Conservation (phyloP, 2,797 vertebrate species). For the Oryzias dopingdopingensis region DNA sequence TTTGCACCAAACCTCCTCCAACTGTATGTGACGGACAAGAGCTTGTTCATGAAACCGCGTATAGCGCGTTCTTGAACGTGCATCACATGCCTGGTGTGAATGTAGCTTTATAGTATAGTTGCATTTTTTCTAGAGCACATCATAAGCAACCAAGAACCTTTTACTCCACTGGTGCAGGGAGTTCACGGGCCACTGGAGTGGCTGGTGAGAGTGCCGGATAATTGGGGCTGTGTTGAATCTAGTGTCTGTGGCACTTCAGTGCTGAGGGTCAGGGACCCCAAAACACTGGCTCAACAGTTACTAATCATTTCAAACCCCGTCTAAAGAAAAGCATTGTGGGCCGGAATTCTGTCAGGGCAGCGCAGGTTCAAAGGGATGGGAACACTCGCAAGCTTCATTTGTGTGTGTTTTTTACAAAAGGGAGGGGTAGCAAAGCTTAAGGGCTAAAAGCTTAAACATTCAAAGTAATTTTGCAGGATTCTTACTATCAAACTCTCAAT, state of each 20-base stretch:
- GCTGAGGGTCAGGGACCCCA: constrained; percentile 86
- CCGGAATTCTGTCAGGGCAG: constrained; percentile 77
- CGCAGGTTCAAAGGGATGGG: constrained; percentile 87
- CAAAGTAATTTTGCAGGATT: constrained; percentile 71
- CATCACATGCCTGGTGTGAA: too few species aligned
- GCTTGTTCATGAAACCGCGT: too few species aligned
- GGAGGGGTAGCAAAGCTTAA: constrained; percentile 82
- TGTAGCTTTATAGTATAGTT: too few species aligned
- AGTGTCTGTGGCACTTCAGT: constrained; percentile 89
- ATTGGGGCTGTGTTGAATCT: constrained; percentile 93
- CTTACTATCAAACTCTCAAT: constrained; percentile 34
- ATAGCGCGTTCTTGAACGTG: too few species aligned
- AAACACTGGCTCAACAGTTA: constrained; percentile 88
- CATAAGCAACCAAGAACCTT: too few species aligned
- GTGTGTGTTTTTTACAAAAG: constrained; percentile 60
- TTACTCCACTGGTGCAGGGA: constrained; percentile 3
- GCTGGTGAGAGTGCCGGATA: constrained; percentile 74
- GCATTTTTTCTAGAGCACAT: too few species aligned
- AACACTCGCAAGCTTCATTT: constrained; percentile 57
- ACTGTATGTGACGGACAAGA: too few species aligned
- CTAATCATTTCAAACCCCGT: constrained; percentile 90
- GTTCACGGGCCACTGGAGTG: constrained; percentile 33
- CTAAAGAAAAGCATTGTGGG: constrained; percentile 81
- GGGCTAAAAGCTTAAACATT: constrained; percentile 86
- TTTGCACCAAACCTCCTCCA: too few species aligned